Conservation (phyloP, 2,113 vertebrate species). For the Tachysurus vachellii region DNA sequence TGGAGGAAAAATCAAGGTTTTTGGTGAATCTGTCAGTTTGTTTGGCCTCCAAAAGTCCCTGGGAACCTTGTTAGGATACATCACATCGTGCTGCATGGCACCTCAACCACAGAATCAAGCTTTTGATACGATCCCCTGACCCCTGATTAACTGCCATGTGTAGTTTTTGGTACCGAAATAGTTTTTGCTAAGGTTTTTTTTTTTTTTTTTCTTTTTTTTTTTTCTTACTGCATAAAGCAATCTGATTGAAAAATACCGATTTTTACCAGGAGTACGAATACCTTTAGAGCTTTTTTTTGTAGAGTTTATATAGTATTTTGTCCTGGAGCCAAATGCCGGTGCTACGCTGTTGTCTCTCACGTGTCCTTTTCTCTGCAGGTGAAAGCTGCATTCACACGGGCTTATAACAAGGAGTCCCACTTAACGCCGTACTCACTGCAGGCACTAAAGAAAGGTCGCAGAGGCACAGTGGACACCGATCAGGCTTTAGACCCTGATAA, state of each 20-base stretch:
- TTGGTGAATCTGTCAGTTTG: background rate
- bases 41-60: background rate
- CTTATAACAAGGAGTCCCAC: constrained; percentile 90
- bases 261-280: too few relatives aligned
- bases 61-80: background rate
- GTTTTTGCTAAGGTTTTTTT: too few relatives aligned
- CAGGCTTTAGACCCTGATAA: constrained; percentile 58
- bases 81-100: background rate
- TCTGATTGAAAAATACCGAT: too few relatives aligned
- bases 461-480: constrained; percentile 68
- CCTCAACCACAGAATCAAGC: too few relatives aligned
- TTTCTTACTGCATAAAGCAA: too few relatives aligned
- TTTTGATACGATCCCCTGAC: too few relatives aligned
- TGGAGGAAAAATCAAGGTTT: background rate
- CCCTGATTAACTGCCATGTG: too few relatives aligned
- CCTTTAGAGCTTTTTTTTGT: too few relatives aligned
- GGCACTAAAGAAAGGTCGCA: constrained; percentile 75
- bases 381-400: constrained; percentile 91
- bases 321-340: background rate
- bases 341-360: background rate
- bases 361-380: constrained; percentile 72
- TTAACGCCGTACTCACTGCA: constrained; percentile 87
- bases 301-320: too few relatives aligned
- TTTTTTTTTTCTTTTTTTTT: too few relatives aligned
- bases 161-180: too few relatives aligned